Evolutionary conservation across 1,140 invertebrate species (phyloP), one percentile per base, ranked within the genome.

Genomic region (Temnothorax curvispinosus): DNA sequence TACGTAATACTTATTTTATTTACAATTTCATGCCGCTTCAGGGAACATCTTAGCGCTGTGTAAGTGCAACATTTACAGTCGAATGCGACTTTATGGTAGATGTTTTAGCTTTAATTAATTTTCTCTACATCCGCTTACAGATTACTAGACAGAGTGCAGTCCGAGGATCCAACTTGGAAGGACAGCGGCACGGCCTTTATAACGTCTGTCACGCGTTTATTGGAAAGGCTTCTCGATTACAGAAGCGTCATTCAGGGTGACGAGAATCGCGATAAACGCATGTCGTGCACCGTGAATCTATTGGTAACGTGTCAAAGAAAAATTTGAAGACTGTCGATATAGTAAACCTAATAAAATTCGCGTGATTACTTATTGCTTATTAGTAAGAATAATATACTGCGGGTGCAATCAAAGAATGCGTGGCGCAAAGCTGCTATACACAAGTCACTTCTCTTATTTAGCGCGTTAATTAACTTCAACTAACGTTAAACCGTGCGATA

Each of bases 271-370:
- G 98, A 99, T 92, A 99, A 99, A 94, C 96, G 98, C 58, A 99
- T 99, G 99, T 98, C 98, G 4, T 99, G 99, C 94, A 99, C 99
- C 2, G 99, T 99, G 62, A 99, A 99, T 96, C 96, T 99, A 85
- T 95, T 99, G 94, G 98, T 98, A 69, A 94, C 95, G 95, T 85
- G 13, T 65, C 65, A 58, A 50, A 47, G 13, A 65, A 35, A 18
- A 15, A n/a, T 76, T 9, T 56, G 41, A 64, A 21, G 86, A 85
- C 58, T 56, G 1, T 41, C 50, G 35, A 69, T 62, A 18, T 7
- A 72, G 3, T 8, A 41, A 77, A 60, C 44, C 8, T 3, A 82
- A 82, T 41, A 64, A 77, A 5, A 60, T 32, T 47, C 15, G 35
- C 8, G n/a, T 7, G 18, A 15, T 44, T 78, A 3, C 0, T 72